Conservation (phyloP, 2,888 invertebrate genomes). For the Cepaea hortensis region DNA sequence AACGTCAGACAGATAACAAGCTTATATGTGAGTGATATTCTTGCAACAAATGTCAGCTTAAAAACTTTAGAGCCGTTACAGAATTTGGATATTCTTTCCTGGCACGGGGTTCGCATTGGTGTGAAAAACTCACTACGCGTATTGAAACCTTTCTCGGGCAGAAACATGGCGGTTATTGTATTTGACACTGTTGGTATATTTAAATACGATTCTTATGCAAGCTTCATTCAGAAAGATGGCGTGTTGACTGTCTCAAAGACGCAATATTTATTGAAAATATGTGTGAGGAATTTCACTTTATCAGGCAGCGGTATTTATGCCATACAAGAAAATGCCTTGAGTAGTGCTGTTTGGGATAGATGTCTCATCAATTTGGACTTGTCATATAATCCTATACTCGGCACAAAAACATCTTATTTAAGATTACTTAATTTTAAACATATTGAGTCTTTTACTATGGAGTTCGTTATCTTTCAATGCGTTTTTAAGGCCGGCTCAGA, state of each 20-base stretch:
- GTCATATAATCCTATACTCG: constrained; percentile 1
- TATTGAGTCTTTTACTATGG: not conserved
- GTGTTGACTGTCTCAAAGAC: not conserved
- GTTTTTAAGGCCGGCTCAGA: too few species aligned
- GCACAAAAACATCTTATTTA: not conserved
- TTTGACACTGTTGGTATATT: not conserved
- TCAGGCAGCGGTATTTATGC: not conserved
- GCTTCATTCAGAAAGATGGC: not conserved
- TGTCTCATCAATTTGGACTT: constrained; percentile 13
- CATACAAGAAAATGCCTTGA: not conserved
- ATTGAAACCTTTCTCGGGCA: not conserved
- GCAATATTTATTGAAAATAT: constrained; percentile 14
- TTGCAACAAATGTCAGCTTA: not conserved
- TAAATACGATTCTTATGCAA: not conserved
- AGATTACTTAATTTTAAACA: constrained; percentile 11
- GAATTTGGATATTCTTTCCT: not conserved
- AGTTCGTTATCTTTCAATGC: not conserved
- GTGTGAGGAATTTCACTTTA: constrained; percentile 2
- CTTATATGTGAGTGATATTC: not conserved
- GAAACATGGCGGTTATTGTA: constrained; percentile 19
- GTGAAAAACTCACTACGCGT: not conserved
- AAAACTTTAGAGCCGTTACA: not conserved
- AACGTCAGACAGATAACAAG: not conserved
- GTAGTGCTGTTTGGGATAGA: not conserved
- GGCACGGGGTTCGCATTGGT: not conserved